Evolutionary conservation across 2,888 invertebrate genomes (phyloP).

Genomic region (Catocala sponsa): DNA sequence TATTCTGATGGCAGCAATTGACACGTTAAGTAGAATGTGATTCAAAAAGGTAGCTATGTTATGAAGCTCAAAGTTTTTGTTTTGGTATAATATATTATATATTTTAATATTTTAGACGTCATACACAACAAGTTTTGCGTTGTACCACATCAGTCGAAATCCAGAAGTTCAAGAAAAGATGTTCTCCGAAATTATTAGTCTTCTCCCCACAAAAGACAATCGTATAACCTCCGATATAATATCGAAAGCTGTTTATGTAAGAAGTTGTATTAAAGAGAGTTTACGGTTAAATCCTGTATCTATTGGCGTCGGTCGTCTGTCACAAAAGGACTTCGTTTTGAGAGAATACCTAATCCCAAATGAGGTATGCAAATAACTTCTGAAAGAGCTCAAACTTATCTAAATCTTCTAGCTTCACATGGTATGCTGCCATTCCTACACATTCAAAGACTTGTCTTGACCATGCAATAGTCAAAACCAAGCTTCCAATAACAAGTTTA

Average conservation of each 20-base stretch:
- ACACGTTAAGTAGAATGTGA: conserved; percentile 89
- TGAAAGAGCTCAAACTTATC: too few relatives aligned
- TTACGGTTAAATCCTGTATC: conserved; percentile 94
- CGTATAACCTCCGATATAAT: conserved; percentile 87
- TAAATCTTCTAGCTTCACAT: too few relatives aligned
- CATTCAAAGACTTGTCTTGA: too few relatives aligned
- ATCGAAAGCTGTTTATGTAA: conserved; percentile 90
- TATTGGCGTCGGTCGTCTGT: conserved; percentile 93
- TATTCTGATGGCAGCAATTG: conserved; percentile 94
- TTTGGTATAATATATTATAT: background rate
- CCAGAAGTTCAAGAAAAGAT: conserved; percentile 90
- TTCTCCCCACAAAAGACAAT: conserved; percentile 86
- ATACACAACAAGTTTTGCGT: conserved; percentile 92
- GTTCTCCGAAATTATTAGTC: conserved; percentile 87
- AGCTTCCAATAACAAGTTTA: too few relatives aligned
- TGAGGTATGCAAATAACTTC: conserved; percentile 87
- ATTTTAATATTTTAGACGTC: conserved; percentile 89
- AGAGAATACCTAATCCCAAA: conserved; percentile 92
- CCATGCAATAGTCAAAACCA: too few relatives aligned
- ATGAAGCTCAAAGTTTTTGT: too few relatives aligned
- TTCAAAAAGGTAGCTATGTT: background rate
- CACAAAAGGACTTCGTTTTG: conserved; percentile 91
- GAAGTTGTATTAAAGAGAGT: conserved; percentile 95
- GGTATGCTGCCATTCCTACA: too few relatives aligned
- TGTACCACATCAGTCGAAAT: conserved; percentile 94